Evolutionary conservation across 1,140 invertebrate species (phyloP), one percentile per base, ranked within the genome.

Genomic region (Rhyacophila brunnea): DNA sequence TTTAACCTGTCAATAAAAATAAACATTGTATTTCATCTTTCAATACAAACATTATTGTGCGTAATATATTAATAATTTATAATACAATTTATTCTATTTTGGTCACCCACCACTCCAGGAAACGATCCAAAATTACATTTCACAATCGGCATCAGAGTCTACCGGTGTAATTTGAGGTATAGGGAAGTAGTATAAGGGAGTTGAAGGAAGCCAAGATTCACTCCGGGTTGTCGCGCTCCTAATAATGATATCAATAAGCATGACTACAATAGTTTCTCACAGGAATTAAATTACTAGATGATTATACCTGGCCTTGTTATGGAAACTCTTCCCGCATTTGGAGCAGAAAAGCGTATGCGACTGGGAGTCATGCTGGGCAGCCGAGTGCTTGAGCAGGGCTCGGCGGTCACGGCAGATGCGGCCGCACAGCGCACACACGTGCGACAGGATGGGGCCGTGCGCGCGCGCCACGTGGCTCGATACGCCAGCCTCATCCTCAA

Each of bases 361-460:
- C 13, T 54, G 54, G 23, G 52, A 38, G 3, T 59, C 52, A 36
- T 64, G 64, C 67, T 83, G 81, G 47, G 82, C 77, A 80, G 82
- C 86, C 6, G 83, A 81, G 67, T 89, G 87, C 70, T 88, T 88
- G 42, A 85, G 74, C 34, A 89, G 74, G 23, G 85, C 82, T 51
- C 84, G 80, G 35, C 83, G 77, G 68, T 88, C 87, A 66, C 86
- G 86, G 70, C 87, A 89, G 7, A 77, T 79, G 66, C 84, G 81
- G 4, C 83, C 84, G 67, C 84, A 85, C 36, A 81, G 69, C 48
- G 75, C 73, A 65, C 85, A 86, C 0, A 81, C 81, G 66, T 84
- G 80, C 32, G 82, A 80, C n/a, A 82, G 80, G 38, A 82, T 74
- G 54, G 77, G 75, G 59, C 84, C 82, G 68, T 65, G 66, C 73